Evolutionary conservation across 2,888 invertebrate species (phyloP).

Genomic region (Biston stratarius): DNA sequence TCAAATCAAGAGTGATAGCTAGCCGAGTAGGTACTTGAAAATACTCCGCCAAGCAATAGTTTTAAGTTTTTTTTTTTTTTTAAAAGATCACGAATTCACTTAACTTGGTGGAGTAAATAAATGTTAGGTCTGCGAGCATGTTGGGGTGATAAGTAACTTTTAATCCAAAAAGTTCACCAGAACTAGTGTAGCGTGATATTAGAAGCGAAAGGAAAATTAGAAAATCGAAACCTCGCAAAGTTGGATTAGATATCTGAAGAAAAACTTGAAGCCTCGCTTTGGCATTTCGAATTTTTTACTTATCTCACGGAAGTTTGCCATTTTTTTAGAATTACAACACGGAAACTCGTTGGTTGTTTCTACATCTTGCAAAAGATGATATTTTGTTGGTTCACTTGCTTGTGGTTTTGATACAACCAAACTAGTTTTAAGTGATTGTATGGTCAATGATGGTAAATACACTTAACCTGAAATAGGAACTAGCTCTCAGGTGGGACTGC

Average conservation of each 20-base stretch:
- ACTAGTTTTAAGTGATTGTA: too few relatives aligned
- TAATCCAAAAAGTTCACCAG: conserved; percentile 23
- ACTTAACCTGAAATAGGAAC: too few relatives aligned
- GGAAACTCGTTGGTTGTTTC: not conserved
- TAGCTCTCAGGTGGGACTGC: too few relatives aligned
- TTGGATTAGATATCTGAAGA: conserved; percentile 21
- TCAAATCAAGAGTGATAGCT: too few relatives aligned
- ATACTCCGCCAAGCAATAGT: too few relatives aligned
- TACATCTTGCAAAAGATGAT: not conserved
- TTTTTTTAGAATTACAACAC: not conserved
- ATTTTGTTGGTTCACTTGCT: not conserved
- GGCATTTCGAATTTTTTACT: not conserved
- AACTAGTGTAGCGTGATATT: conserved; percentile 27
- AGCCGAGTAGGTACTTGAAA: too few relatives aligned
- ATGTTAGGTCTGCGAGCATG: not conserved
- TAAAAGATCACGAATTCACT: not conserved
- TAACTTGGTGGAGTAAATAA: not conserved
- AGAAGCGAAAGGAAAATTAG: conserved; percentile 29
- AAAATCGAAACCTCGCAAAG: conserved; percentile 32
- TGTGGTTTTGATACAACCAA: too few relatives aligned
- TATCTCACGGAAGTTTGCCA: not conserved
- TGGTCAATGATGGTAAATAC: too few relatives aligned
- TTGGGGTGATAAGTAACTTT: conserved; percentile 4
- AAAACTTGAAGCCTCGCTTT: conserved; percentile 1
- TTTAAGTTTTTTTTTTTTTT: not conserved